A percentile compares a stretch with the other conserved stretches of the same genome.
These are phyloP conservation scores for Pegoplata infirma DNA, from an alignment of 2,888 invertebrate genomes.

Conservation along the genomic window DNA sequence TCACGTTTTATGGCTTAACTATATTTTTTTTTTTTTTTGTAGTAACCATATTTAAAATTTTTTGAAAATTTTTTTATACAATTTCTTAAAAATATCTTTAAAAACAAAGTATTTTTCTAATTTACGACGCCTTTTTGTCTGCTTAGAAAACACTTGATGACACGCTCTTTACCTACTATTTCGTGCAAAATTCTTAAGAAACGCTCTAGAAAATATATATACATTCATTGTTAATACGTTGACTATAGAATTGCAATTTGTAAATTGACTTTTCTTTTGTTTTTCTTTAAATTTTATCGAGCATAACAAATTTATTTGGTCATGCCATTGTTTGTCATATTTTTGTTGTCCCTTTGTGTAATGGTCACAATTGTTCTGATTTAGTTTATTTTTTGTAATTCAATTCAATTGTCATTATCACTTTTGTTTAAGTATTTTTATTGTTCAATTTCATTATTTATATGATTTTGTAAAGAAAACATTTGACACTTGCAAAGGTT, in stretches of 20 bases:
- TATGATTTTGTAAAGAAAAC: slow-evolving; percentile 8
- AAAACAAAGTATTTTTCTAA: too few species aligned
- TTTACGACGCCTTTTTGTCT: slow-evolving; percentile 42
- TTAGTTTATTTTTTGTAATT: slow-evolving; percentile 22
- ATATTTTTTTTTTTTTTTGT: too few species aligned
- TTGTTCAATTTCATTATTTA: slow-evolving; percentile 24
- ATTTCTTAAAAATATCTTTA: too few species aligned
- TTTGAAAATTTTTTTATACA: too few species aligned
- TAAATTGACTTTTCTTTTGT: slow-evolving; percentile 31
- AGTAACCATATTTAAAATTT: too few species aligned
- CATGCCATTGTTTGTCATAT: slow-evolving; percentile 26
- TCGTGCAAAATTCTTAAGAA: slow-evolving; percentile 44
- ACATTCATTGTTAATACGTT: slow-evolving; percentile 5
- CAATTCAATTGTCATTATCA: slow-evolving; percentile 50
- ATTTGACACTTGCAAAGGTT: slow-evolving; percentile 32
- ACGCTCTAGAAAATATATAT: background rate
- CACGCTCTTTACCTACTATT: slow-evolving; percentile 1
- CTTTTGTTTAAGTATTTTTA: slow-evolving; percentile 53
- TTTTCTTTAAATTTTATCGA: slow-evolving; percentile 37
- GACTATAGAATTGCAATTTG: slow-evolving; percentile 37
- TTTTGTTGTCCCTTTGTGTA: slow-evolving; percentile 41
- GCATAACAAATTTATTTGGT: slow-evolving; percentile 57
- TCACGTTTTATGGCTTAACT: too few species aligned
- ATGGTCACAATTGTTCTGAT: slow-evolving; percentile 31
- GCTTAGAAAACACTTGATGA: slow-evolving; percentile 29